Evolutionary conservation across 2,888 invertebrate species (phyloP).

Genomic region (Crocallis elinguaria): DNA sequence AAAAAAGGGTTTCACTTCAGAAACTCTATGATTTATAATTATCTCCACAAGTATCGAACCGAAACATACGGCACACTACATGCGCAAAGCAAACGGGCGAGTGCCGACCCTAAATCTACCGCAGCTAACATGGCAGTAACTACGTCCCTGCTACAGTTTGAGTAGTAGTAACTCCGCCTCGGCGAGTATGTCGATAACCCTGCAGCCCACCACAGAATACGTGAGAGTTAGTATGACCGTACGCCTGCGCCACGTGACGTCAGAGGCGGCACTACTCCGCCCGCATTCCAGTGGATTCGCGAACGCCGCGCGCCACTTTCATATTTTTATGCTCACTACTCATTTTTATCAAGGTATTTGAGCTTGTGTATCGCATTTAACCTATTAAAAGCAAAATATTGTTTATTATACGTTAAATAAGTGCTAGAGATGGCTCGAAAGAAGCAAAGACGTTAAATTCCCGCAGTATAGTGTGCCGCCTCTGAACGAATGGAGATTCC

Average conservation of each 20-base stretch:
- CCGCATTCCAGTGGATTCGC: slow-evolving; percentile 76
- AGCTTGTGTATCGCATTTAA: background rate
- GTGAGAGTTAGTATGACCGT: slow-evolving; percentile 8
- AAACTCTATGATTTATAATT: slow-evolving; percentile 41
- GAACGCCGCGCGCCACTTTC: slow-evolving; percentile 60
- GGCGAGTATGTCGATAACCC: slow-evolving; percentile 79
- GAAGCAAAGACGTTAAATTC: slow-evolving; percentile 35
- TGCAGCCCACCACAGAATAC: slow-evolving; percentile 62
- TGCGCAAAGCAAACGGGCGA: slow-evolving; percentile 54
- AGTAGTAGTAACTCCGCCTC: slow-evolving; percentile 42
- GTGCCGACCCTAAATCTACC: slow-evolving; percentile 64
- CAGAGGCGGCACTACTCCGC: slow-evolving; percentile 68
- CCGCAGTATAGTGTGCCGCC: slow-evolving; percentile 70
- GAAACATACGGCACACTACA: slow-evolving; percentile 70
- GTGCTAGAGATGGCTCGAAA: background rate
- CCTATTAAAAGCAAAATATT: background rate
- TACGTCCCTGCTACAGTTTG: slow-evolving; percentile 11
- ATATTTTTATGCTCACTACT: slow-evolving; percentile 35
- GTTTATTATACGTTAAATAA: background rate
- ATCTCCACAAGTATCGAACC: slow-evolving; percentile 69
- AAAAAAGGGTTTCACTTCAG: slow-evolving; percentile 35
- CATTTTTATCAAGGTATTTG: slow-evolving; percentile 6
- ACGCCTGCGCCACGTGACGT: slow-evolving; percentile 77
- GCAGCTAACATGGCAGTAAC: slow-evolving; percentile 8
- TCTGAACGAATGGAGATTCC: slow-evolving; percentile 70